Evolutionary conservation across 2,888 invertebrate genomes (phyloP).

Genomic region (Pandemis cinnamomeana): DNA sequence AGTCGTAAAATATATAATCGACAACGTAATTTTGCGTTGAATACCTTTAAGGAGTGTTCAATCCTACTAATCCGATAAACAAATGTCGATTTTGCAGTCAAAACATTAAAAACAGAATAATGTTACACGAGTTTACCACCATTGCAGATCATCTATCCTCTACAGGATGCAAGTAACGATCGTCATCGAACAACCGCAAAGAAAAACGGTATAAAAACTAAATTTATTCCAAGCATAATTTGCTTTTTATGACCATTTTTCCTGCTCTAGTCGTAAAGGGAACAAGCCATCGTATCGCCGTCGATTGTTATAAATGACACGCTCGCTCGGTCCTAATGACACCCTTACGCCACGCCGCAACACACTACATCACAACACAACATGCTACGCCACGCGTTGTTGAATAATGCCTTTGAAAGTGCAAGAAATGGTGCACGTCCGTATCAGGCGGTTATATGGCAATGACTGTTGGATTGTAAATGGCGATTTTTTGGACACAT

Average conservation of each 20-base stretch:
- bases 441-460: neutral
- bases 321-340: conserved; percentile 20
- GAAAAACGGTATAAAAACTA: conserved; percentile 7
- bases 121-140: too few relatives aligned
- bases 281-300: conserved; percentile 17
- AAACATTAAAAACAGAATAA: too few relatives aligned
- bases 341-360: neutral
- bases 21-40: too few relatives aligned
- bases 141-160: too few relatives aligned
- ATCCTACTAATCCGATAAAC: too few relatives aligned
- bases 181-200: neutral
- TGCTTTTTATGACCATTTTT: conserved; percentile 4
- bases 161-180: neutral
- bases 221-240: conserved; percentile 11
- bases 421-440: neutral
- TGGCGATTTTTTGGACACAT: neutral
- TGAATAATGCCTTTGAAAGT: neutral
- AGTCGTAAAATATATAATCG: too few relatives aligned
- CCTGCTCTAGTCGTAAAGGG: conserved; percentile 19
- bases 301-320: conserved; percentile 38
- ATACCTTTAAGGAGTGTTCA: too few relatives aligned
- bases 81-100: too few relatives aligned
- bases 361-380: neutral
- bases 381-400: conserved; percentile 3
- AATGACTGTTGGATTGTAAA: neutral